These are phyloP conservation scores for Heliconius ethilla DNA, from an alignment of 2,888 invertebrate species.

Conservation along the genomic window DNA sequence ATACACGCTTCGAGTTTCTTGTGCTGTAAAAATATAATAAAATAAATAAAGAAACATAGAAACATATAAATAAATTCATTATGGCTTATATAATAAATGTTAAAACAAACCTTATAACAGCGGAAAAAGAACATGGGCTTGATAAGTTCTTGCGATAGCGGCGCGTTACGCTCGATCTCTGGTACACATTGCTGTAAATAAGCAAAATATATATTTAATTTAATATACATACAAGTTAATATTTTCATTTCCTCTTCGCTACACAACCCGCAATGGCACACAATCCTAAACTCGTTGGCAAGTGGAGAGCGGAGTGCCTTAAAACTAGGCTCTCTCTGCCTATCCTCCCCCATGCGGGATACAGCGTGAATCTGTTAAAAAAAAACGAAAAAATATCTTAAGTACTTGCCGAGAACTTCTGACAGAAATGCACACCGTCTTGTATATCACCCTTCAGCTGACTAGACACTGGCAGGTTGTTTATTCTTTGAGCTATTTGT, in stretches of 20 bases:
- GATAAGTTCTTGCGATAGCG: conserved; percentile 84
- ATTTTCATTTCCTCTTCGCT: too few relatives aligned
- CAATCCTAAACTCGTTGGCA: too few relatives aligned
- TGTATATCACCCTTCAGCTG: conserved; percentile 85
- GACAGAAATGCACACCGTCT: conserved; percentile 85
- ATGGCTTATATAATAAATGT: neutral
- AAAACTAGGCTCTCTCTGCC: too few relatives aligned
- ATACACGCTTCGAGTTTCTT: conserved; percentile 87
- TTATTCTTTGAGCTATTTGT: conserved; percentile 83
- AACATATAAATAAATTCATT: neutral
- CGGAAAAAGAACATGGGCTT: conserved; percentile 88
- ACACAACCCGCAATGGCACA: too few relatives aligned
- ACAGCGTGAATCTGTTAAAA: too few relatives aligned
- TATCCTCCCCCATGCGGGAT: too few relatives aligned
- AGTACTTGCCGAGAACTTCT: conserved; percentile 85
- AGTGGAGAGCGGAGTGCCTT: too few relatives aligned
- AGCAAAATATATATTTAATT: neutral
- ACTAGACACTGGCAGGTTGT: conserved; percentile 82
- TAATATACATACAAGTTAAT: too few relatives aligned
- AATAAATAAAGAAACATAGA: neutral
- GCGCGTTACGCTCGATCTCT: conserved; percentile 84
- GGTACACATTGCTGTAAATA: conserved; percentile 85
- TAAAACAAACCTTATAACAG: conserved; percentile 82
- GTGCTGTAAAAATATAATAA: conserved; percentile 66
- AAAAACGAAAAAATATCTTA: too few relatives aligned